These are phyloP conservation scores for Bettongia penicillata DNA, from an alignment of 2,113 vertebrate genomes.

Conservation along the genomic window DNA sequence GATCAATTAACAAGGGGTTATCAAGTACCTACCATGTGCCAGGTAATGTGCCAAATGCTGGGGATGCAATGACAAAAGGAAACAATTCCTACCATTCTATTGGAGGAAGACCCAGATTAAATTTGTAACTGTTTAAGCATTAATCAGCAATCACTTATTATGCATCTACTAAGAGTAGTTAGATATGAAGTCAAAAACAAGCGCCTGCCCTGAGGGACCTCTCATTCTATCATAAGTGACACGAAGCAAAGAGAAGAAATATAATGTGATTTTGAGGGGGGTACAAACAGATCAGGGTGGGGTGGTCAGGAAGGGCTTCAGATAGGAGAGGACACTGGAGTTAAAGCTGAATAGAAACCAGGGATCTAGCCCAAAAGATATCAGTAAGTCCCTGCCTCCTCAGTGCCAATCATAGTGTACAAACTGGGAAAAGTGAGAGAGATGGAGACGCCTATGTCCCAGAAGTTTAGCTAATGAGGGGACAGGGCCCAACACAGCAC, in stretches of 20 bases:
- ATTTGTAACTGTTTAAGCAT: not conserved
- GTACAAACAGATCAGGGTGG: not conserved
- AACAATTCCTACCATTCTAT: not conserved
- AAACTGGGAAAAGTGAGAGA: not conserved
- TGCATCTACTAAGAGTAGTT: not conserved
- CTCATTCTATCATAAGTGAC: not conserved
- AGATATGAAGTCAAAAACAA: not conserved
- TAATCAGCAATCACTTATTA: not conserved
- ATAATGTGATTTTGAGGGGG: not conserved
- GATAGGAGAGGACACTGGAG: not conserved
- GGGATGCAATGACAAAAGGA: not conserved
- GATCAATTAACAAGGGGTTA: too few species aligned
- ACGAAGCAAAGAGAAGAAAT: not conserved
- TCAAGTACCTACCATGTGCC: too few species aligned
- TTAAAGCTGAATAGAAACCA: not conserved
- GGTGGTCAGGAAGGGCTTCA: not conserved
- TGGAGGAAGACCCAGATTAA: not conserved
- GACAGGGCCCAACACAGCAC: not conserved
- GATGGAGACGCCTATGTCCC: not conserved
- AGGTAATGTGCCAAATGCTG: not conserved
- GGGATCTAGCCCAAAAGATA: not conserved
- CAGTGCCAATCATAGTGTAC: not conserved
- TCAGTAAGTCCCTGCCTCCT: not conserved
- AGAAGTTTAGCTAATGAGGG: not conserved
- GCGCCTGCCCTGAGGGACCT: not conserved